phyloP scores from a whole-genome alignment of 2,113 vertebrate genomes.

The Casuarius casuarius region DNA sequence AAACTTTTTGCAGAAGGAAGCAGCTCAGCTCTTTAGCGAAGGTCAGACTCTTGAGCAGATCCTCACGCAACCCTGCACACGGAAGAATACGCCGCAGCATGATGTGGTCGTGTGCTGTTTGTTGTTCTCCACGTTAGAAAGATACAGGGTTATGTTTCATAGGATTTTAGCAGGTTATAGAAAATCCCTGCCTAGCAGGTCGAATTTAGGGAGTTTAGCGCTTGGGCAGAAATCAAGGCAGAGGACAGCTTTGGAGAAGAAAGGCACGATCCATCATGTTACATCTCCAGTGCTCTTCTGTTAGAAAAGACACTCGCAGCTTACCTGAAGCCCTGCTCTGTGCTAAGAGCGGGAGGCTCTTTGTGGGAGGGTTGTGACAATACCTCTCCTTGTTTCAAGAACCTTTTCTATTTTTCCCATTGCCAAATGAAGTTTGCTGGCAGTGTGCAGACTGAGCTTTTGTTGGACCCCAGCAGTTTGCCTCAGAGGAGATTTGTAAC shows the following conservation, averaged over 20 bases:
- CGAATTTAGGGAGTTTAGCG: not conserved
- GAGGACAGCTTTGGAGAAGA: not conserved
- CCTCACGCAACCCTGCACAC: accelerated
- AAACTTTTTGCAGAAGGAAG: not conserved
- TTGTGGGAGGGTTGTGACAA: not conserved
- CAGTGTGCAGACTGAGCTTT: not conserved
- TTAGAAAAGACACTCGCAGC: not conserved
- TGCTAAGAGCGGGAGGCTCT: not conserved
- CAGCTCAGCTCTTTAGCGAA: not conserved
- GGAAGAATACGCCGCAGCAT: not conserved
- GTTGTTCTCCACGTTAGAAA: not conserved
- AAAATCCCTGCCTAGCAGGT: not conserved
- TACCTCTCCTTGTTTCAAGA: not conserved
- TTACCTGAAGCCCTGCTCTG: not conserved
- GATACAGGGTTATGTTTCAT: not conserved
- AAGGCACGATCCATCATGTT: not conserved
- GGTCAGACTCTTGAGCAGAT: not conserved
- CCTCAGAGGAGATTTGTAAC: constrained; percentile 5
- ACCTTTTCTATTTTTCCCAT: not conserved
- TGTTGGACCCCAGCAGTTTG: not conserved
- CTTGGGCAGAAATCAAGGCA: not conserved
- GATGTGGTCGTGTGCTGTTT: not conserved
- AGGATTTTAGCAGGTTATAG: not conserved
- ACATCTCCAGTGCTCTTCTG: not conserved
- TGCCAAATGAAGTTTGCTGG: not conserved